These are phyloP conservation scores for Linurgus olivaceus DNA, from an alignment of 2,797 vertebrate species.

Conservation along the genomic window DNA sequence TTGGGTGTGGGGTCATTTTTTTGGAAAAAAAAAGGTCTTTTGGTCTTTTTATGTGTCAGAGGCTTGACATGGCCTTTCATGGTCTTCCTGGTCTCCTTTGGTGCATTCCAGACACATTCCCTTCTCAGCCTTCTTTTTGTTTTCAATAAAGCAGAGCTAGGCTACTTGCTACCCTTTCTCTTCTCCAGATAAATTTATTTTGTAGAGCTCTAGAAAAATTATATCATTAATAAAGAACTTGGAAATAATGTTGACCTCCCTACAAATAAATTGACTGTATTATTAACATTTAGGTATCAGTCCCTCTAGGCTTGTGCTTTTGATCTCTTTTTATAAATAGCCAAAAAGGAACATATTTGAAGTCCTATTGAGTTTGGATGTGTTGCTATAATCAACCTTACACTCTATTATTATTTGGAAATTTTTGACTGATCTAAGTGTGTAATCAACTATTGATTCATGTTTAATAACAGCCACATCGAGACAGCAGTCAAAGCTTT, in stretches of 20 bases:
- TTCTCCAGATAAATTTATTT: background rate
- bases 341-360: constrained; percentile 42
- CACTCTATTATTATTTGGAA: constrained; percentile 27
- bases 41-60: background rate
- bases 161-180: background rate
- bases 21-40: background rate
- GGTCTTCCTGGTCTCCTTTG: background rate
- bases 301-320: background rate
- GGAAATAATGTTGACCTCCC: constrained; percentile 11
- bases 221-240: background rate
- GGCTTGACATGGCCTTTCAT: background rate
- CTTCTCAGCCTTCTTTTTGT: background rate
- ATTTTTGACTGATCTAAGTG: constrained; percentile 43
- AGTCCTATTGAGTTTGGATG: constrained; percentile 29
- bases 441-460: constrained; percentile 51
- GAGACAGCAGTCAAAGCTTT: constrained; percentile 35
- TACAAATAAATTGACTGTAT: background rate
- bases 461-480: constrained; percentile 44
- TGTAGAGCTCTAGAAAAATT: background rate
- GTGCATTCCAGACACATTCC: background rate
- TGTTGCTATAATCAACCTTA: constrained; percentile 13
- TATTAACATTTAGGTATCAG: constrained; percentile 26
- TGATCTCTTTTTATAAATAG: constrained; percentile 42
- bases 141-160: background rate
- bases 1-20: background rate